Conservation (phyloP, 1,140 invertebrate genomes). For the Vollenhovia emeryi region DNA sequence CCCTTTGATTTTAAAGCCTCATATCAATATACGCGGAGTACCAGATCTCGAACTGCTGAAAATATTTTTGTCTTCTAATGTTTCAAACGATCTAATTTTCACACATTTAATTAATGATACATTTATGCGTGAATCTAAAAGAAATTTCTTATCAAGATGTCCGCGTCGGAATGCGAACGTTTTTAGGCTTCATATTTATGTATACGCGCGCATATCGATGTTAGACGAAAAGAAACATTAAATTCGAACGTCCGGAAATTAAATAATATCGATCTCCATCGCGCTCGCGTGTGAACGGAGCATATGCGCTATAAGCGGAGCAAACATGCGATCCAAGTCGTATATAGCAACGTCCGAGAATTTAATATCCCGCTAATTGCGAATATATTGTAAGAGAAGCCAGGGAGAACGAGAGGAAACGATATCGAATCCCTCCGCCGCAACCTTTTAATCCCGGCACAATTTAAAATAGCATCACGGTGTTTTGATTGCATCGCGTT, state of each 20-base stretch:
- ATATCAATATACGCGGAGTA: neutral
- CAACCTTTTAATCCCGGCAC: conserved; percentile 39
- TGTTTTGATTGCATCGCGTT: conserved; percentile 33
- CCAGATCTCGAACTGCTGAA: neutral
- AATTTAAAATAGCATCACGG: conserved; percentile 44
- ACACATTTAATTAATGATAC: neutral
- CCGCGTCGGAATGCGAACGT: neutral
- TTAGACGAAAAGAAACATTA: neutral
- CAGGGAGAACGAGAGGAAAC: neutral
- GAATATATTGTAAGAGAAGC: conserved; percentile 44
- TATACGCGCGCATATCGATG: neutral
- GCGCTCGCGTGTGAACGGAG: neutral
- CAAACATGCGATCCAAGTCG: neutral
- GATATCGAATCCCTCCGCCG: conserved; percentile 25
- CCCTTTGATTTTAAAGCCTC: neutral
- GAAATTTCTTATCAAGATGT: neutral
- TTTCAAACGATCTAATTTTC: neutral
- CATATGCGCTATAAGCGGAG: neutral
- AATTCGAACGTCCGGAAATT: conserved; percentile 2
- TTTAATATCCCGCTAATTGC: conserved; percentile 49
- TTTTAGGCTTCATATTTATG: neutral
- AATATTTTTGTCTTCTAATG: neutral
- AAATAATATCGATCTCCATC: conserved; percentile 35
- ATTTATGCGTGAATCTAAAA: neutral
- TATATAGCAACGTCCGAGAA: conserved; percentile 1